A percentile compares a stretch with the other conserved stretches of the same genome.
These are phyloP conservation scores for Palaemon carinicauda DNA, from an alignment of 1,140 invertebrate genomes.

Conservation along the genomic window DNA sequence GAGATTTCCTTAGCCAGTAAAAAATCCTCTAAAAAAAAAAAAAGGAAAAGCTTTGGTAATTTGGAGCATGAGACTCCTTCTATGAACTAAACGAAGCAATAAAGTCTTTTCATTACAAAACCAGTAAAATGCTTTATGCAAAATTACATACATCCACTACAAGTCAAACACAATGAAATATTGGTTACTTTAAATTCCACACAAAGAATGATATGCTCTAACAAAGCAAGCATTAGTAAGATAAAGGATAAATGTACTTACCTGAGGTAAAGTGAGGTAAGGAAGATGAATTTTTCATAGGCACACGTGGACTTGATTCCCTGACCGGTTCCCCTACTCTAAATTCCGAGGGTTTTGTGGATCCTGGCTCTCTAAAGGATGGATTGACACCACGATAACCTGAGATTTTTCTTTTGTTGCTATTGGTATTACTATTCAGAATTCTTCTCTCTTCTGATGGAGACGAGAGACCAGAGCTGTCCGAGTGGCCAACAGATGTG, in stretches of 20 bases:
- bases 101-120: too few relatives aligned
- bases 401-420: background rate
- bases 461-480: constrained; percentile 33
- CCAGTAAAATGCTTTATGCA: background rate
- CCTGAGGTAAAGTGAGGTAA: constrained; percentile 51
- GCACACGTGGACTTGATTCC: background rate
- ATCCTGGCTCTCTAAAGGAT: background rate
- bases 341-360: constrained; percentile 27
- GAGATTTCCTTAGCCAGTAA: too few relatives aligned
- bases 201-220: too few relatives aligned
- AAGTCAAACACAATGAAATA: too few relatives aligned
- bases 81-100: too few relatives aligned
- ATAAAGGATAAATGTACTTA: background rate
- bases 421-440: background rate
- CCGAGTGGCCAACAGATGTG: constrained; percentile 40
- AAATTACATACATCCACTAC: background rate
- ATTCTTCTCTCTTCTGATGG: constrained; percentile 30
- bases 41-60: too few relatives aligned
- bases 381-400: background rate
- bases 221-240: background rate
- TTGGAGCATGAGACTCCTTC: too few relatives aligned
- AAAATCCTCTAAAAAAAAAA: too few relatives aligned
- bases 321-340: constrained; percentile 49
- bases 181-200: too few relatives aligned
- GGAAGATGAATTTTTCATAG: constrained; percentile 41